These are phyloP conservation scores for Pteropus alecto DNA, from an alignment of 2,113 vertebrate genomes.

Conservation along the genomic window DNA sequence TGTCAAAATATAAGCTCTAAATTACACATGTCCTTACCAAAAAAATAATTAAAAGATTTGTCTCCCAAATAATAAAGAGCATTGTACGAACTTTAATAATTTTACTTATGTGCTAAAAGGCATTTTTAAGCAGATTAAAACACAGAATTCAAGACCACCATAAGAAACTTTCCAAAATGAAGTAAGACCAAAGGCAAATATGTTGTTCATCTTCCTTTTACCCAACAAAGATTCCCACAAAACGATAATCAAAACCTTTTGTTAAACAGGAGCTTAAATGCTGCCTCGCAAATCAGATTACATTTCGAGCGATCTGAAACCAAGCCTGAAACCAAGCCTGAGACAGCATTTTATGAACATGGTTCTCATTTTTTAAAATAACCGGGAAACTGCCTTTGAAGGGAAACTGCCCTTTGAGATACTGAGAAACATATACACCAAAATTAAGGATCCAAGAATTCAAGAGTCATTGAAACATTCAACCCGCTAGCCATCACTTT, in stretches of 20 bases:
- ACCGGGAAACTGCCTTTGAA: neutral
- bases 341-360: neutral
- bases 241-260: slow-evolving; percentile 40
- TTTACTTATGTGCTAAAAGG: slow-evolving; percentile 25
- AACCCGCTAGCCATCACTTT: neutral
- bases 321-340: slow-evolving; percentile 32
- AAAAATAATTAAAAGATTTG: slow-evolving; percentile 52
- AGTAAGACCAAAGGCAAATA: neutral
- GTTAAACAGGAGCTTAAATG: slow-evolving; percentile 37
- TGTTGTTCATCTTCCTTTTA: neutral
- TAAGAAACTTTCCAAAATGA: slow-evolving; percentile 32
- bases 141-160: slow-evolving; percentile 15
- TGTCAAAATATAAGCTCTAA: slow-evolving; percentile 47
- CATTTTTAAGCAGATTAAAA: slow-evolving; percentile 63
- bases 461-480: neutral
- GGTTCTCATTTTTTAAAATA: slow-evolving; percentile 15
- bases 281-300: slow-evolving; percentile 40
- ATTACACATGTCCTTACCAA: slow-evolving; percentile 1
- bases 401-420: neutral
- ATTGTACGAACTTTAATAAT: slow-evolving; percentile 37
- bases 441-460: neutral
- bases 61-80: slow-evolving; percentile 45
- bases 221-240: slow-evolving; percentile 51
- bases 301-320: slow-evolving; percentile 49
- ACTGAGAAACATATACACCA: neutral